A percentile compares a stretch with the other conserved stretches of the same genome.
Evolutionary conservation across 1,140 invertebrate genomes (phyloP).

Genomic region (Drosophila paulistorum): DNA sequence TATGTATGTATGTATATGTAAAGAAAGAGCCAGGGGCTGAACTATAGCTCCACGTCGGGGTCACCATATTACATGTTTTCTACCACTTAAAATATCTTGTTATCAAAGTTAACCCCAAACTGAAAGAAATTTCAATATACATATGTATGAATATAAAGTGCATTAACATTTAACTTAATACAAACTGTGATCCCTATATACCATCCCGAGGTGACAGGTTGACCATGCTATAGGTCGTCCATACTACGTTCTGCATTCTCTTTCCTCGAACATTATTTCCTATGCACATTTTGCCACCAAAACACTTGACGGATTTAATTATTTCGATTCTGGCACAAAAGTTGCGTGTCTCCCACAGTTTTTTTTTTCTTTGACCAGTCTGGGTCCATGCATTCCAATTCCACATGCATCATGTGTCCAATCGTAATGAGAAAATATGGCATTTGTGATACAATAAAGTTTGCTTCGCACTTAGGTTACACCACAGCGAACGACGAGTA

Average conservation of each 20-base stretch:
- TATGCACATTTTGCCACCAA: conserved; percentile 24
- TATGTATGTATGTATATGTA: too few relatives aligned
- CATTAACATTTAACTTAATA: not conserved
- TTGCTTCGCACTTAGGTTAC: conserved; percentile 83
- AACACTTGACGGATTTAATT: conserved; percentile 83
- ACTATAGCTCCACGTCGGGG: too few relatives aligned
- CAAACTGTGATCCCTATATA: conserved; percentile 19
- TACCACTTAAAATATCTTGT: not conserved
- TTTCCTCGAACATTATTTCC: conserved; percentile 2
- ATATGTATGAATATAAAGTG: too few relatives aligned
- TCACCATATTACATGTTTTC: too few relatives aligned
- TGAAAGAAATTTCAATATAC: not conserved
- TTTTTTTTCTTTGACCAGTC: not conserved
- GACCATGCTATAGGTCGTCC: conserved; percentile 24
- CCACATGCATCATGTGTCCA: conserved; percentile 83
- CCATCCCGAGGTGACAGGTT: conserved; percentile 44
- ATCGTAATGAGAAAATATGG: conserved; percentile 83
- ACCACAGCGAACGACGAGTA: conserved; percentile 57
- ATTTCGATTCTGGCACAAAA: conserved; percentile 68
- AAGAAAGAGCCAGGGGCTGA: too few relatives aligned
- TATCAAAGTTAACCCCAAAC: not conserved
- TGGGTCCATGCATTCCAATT: conserved; percentile 41
- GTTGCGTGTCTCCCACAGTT: conserved; percentile 69
- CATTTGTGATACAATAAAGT: conserved; percentile 83
- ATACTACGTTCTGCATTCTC: conserved; percentile 33